Evolutionary conservation across 1,140 invertebrate genomes (phyloP), one percentile per base, ranked within the genome.

Genomic region (Trissolcus basalis): DNA sequence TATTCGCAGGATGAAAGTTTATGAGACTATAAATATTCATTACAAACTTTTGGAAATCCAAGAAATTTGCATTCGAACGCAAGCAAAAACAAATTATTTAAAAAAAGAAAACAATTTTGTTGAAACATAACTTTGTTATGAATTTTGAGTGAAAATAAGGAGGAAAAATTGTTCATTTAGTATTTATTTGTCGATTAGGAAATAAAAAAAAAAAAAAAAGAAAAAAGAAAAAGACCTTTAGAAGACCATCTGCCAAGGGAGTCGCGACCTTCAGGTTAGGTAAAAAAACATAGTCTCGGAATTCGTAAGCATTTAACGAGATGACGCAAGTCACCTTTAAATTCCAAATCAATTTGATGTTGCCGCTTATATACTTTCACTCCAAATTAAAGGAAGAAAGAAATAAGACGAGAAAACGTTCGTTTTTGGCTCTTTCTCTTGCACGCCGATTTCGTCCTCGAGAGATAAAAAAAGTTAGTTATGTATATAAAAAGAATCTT

Each of bases 371-470:
- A n/a, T 47, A 79, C 78, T 79, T 79, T 79, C 78, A 77, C 78
- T 79, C 69, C 74, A 77, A 79, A 79, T 67, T 63, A 56, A 77
- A 77, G 61, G 67, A 80, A 71, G 69, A 73, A 70, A 72, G 72
- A 75, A 58, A 68, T 35, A 63, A 16, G 35, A 35, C 19, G 41
- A 41, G 63, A 65, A 69, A 73, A 65, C 36, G 32, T 44, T 43
- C 14, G 12, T 77, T 77, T 77, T 41, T 58, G 45, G 16, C 60
- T 19, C 69, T 69, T 73, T 73, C 67, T 65, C 54, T 36, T 10
- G 35, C 50, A 47, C 60, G 65, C 10, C 60, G 70, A 78, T 78
- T 78, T 78, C 10, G 47, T 39, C 43, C 50, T 35, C 50, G 56
- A n/a, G 0, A 65, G 53, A 70, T 70, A 76, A 70, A 65, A 55